Conservation (phyloP, 2,113 vertebrate genomes). For the Vulpes vulpes region DNA sequence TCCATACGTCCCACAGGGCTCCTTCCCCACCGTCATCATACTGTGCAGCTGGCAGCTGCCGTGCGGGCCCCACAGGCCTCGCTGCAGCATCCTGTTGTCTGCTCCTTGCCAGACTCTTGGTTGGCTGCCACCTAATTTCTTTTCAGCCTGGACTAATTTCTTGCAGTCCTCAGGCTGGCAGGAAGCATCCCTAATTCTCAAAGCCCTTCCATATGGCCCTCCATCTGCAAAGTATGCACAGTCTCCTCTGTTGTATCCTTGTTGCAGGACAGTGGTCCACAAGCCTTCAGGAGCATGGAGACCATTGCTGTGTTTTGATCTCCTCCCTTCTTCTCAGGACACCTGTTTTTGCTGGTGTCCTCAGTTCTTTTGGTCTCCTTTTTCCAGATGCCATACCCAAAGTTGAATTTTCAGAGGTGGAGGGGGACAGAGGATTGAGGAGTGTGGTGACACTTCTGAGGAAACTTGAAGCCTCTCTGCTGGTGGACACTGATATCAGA, state of each 20-base stretch:
- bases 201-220: slow-evolving; percentile 52
- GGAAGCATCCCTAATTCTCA: slow-evolving; percentile 39
- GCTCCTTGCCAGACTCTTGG: slow-evolving; percentile 25
- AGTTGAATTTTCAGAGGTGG: background rate
- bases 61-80: background rate
- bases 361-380: background rate
- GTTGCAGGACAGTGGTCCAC: fast-evolving
- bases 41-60: background rate
- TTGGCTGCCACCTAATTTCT: slow-evolving; percentile 67
- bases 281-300: background rate
- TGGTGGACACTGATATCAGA: background rate
- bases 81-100: slow-evolving; percentile 26
- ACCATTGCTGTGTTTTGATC: background rate
- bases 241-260: background rate
- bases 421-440: too few relatives aligned
- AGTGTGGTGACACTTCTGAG: background rate
- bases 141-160: slow-evolving; percentile 63
- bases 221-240: background rate
- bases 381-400: background rate
- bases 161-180: background rate
- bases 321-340: background rate
- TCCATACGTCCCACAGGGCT: fast-evolving
- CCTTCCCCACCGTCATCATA: background rate
- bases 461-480: background rate
- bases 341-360: background rate